Evolutionary conservation across 2,797 vertebrate genomes (phyloP), one percentile per base, ranked within the genome.

Genomic region (Acipenser oxyrinchus): DNA sequence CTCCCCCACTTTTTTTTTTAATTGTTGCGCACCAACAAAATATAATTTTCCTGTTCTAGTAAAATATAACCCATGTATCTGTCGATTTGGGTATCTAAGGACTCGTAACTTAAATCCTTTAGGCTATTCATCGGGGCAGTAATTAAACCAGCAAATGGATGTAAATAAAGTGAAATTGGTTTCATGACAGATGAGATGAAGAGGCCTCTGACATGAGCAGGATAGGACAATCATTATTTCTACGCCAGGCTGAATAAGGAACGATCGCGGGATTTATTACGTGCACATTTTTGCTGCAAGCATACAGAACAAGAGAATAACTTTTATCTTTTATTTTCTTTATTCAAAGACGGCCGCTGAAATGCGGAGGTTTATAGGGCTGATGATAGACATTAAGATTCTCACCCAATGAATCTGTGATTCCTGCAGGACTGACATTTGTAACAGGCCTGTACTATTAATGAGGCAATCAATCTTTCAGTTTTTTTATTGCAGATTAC

Each of bases 81-180:
- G 84, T 89, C 82, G 84, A 84, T 86, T 81, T 84, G 83, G 86
- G 81, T 87, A 89, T 86, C 87, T 84, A 88, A 88, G 89, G 90
- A 91, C 90, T 93, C 90, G 93, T 94, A 94, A 94, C 88, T 91
- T 92, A 92, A 93, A 90, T 93, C 91, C 93, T 95, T 79, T 90
- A 91, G 93, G 94, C 92, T 90, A 92, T 91, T 88, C 87, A 92
- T 93, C 90, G 85, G 85, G 88, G 88, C 87, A 92, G 90, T 94
- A 96, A 97, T 95, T 95, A 95, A 93, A 95, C 91, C 91, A 91
- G 90, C 89, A 89, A 87, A 90, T 91, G 91, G 90, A 94, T 95
- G 93, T 93, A 96, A 96, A 96, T 95, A 96, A 94, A 93, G 90
- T 92, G 91, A 95, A 95, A 95, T 95, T 94, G 93, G 93, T 94